These are phyloP conservation scores for Tachina lurida DNA, from an alignment of 2,888 invertebrate genomes.

Conservation along the genomic window DNA sequence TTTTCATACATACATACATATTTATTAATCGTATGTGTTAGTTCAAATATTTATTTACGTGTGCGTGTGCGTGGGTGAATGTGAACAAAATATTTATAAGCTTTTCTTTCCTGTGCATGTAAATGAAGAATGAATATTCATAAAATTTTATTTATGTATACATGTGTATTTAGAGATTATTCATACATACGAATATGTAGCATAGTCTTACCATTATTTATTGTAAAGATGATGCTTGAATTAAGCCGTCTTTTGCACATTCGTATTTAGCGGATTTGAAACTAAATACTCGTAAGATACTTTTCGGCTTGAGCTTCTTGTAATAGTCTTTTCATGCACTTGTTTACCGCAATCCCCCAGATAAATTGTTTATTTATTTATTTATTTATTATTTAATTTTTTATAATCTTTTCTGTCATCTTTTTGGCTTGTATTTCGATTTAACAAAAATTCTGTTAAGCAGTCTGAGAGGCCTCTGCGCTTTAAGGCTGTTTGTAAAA, in stretches of 20 bases:
- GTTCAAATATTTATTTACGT: neutral
- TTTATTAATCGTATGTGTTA: neutral
- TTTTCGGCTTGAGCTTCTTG: neutral
- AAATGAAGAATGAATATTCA: constrained; percentile 19
- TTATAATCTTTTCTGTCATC: constrained; percentile 19
- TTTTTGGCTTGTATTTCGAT: constrained; percentile 46
- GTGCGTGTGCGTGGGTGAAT: neutral
- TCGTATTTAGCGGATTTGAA: constrained; percentile 39
- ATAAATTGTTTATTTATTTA: constrained; percentile 35
- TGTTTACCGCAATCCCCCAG: constrained; percentile 25
- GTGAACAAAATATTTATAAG: neutral
- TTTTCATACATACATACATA: constrained; percentile 4
- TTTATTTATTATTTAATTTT: too few relatives aligned
- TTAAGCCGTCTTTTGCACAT: constrained; percentile 49
- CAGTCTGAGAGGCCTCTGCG: constrained; percentile 58
- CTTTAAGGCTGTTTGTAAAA: constrained; percentile 52
- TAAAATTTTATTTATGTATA: neutral
- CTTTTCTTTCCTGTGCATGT: neutral
- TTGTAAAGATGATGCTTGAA: constrained; percentile 57
- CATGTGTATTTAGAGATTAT: neutral
- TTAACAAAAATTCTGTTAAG: constrained; percentile 12
- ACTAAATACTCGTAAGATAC: neutral
- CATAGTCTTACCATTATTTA: constrained; percentile 62
- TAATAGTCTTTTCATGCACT: constrained; percentile 26
- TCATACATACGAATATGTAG: neutral